A percentile compares a stretch with the other conserved stretches of the same genome.
Evolutionary conservation across 2,888 invertebrate genomes (phyloP).

Genomic region (Mystacides longicornis): DNA sequence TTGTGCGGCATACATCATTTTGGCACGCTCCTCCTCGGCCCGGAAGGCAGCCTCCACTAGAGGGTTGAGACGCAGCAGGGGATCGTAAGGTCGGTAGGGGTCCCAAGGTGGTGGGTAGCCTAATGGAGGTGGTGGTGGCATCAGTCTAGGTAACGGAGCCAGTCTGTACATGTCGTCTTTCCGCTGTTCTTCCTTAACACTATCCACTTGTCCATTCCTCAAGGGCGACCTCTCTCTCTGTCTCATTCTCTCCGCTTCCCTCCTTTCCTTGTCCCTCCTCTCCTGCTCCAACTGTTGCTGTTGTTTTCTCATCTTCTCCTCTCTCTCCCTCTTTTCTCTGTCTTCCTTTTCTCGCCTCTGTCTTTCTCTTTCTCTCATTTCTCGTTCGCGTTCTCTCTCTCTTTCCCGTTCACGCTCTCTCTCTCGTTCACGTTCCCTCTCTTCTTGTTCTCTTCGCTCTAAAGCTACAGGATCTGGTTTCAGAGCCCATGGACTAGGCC

Average conservation of each 20-base stretch:
- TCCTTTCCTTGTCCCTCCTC: constrained; percentile 48
- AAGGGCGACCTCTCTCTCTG: constrained; percentile 69
- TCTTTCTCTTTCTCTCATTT: constrained; percentile 48
- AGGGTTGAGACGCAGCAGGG: constrained; percentile 69
- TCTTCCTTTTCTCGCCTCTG: constrained; percentile 51
- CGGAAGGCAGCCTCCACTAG: constrained; percentile 71
- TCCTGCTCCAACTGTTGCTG: constrained; percentile 48
- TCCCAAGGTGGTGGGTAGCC: constrained; percentile 59
- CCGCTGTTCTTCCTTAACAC: constrained; percentile 58
- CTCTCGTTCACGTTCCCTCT: constrained; percentile 49
- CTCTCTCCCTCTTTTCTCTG: constrained; percentile 51
- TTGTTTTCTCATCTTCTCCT: constrained; percentile 44
- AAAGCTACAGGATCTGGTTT: constrained; percentile 58
- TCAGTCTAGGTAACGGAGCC: constrained; percentile 33
- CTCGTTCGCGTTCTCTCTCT: constrained; percentile 48
- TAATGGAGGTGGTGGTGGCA: constrained; percentile 38
- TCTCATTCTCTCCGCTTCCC: constrained; percentile 56
- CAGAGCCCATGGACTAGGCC: constrained; percentile 53
- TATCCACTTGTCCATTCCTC: constrained; percentile 57
- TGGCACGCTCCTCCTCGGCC: constrained; percentile 72
- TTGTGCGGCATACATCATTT: constrained; percentile 65
- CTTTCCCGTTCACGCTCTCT: constrained; percentile 51
- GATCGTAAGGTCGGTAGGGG: constrained; percentile 66
- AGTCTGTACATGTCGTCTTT: constrained; percentile 35
- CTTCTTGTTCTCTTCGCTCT: constrained; percentile 54